Percentiles rank a stretch among this genome's conserved stretches.
Evolutionary conservation across 2,113 vertebrate genomes (phyloP).

Genomic region (Cisticola juncidis): DNA sequence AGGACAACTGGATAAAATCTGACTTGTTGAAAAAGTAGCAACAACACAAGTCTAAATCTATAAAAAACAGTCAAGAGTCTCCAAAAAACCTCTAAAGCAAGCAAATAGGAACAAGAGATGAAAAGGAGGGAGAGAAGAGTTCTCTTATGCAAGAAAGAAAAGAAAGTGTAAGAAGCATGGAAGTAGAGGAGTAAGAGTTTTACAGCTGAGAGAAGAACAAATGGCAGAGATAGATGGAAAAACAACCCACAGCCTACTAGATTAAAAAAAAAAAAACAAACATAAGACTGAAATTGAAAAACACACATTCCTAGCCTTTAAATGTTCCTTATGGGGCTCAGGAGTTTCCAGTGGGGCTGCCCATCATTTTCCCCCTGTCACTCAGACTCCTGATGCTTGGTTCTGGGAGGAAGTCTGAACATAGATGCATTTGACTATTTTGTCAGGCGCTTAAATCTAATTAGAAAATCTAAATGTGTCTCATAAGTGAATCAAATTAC

Average conservation of each 20-base stretch:
- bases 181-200: neutral
- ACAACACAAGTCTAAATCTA: neutral
- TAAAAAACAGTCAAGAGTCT: neutral
- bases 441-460: neutral
- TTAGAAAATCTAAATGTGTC: neutral
- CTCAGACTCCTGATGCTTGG: neutral
- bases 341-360: neutral
- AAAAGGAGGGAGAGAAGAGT: neutral
- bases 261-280: neutral
- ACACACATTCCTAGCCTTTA: neutral
- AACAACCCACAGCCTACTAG: neutral
- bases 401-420: neutral
- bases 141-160: neutral
- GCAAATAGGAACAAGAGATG: neutral
- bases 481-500: neutral
- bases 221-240: neutral
- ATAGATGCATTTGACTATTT: neutral
- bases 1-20: neutral
- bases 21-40: neutral
- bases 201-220: neutral
- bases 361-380: neutral
- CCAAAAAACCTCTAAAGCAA: neutral
- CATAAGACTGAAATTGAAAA: neutral
- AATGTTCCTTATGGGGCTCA: neutral
- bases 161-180: neutral